Conservation (phyloP, 2,888 invertebrate genomes). For the Allacma fusca region DNA sequence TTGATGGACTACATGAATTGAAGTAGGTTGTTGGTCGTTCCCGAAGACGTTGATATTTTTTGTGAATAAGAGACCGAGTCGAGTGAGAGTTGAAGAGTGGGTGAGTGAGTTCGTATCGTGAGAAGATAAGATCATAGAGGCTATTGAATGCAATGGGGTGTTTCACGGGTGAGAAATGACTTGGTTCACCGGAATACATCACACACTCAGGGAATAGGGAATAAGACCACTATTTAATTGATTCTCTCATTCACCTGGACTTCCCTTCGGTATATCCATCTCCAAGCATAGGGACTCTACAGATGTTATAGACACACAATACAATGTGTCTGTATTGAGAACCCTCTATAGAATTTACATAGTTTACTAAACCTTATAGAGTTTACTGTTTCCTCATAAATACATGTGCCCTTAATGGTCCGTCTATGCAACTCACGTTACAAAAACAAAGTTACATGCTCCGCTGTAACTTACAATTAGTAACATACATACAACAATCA, state of each 20-base stretch:
- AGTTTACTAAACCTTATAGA: no score
- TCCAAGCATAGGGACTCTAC: neutral
- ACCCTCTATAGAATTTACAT: no score
- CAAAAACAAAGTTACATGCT: no score
- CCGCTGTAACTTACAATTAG: no score
- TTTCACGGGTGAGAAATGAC: slow-evolving; percentile 40
- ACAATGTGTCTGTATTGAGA: neutral
- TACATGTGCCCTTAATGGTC: no score
- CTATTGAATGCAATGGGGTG: slow-evolving; percentile 29
- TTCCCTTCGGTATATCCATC: slow-evolving; percentile 9
- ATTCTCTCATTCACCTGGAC: slow-evolving; percentile 39
- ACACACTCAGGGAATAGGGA: slow-evolving; percentile 5
- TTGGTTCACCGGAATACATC: slow-evolving; percentile 32
- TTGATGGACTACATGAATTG: slow-evolving; percentile 29
- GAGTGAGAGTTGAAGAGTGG: slow-evolving; percentile 4
- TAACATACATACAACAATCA: no score
- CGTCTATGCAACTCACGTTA: no score
- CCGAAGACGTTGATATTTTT: neutral
- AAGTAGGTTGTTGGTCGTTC: slow-evolving; percentile 1
- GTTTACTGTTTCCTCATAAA: no score
- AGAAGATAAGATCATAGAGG: slow-evolving; percentile 35
- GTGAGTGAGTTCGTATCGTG: slow-evolving; percentile 29
- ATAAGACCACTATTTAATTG: slow-evolving; percentile 32
- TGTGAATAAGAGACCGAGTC: neutral
- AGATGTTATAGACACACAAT: neutral